Conservation (phyloP, 2,113 vertebrate species). For the Rousettus leschenaultii region DNA sequence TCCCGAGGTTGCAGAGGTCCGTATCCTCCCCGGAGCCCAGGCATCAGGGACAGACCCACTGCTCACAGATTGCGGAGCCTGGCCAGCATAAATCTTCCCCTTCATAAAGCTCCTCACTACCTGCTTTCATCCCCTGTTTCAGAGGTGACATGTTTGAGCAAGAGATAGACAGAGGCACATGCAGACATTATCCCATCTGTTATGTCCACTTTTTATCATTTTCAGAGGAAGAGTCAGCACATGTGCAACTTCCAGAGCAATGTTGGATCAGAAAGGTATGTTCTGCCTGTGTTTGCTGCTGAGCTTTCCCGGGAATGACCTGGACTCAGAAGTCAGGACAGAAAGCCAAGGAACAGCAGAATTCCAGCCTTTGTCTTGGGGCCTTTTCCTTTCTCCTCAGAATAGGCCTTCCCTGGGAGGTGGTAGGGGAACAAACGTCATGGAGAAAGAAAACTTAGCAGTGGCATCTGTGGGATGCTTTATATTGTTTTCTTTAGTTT, state of each 20-base stretch:
- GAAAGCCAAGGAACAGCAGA: neutral
- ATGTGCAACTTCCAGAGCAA: neutral
- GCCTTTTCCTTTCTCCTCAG: neutral
- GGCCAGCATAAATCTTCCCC: neutral
- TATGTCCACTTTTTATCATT: neutral
- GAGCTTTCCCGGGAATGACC: neutral
- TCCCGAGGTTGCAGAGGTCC: neutral
- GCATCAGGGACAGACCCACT: rapidly evolving
- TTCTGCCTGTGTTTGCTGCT: neutral
- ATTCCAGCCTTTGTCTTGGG: neutral
- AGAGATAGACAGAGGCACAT: neutral
- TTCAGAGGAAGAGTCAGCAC: neutral
- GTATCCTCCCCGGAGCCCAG: neutral
- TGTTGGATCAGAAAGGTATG: rapidly evolving
- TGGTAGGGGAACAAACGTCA: neutral
- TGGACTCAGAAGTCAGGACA: neutral
- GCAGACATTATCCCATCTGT: neutral
- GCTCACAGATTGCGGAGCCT: neutral
- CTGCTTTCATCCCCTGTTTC: neutral
- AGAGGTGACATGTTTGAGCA: neutral
- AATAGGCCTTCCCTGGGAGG: neutral
- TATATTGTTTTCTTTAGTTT: neutral
- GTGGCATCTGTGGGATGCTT: neutral
- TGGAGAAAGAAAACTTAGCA: neutral
- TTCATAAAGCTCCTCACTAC: neutral